phyloP scores from a whole-genome alignment of 2,113 vertebrate species.

The Steatornis caripensis region DNA sequence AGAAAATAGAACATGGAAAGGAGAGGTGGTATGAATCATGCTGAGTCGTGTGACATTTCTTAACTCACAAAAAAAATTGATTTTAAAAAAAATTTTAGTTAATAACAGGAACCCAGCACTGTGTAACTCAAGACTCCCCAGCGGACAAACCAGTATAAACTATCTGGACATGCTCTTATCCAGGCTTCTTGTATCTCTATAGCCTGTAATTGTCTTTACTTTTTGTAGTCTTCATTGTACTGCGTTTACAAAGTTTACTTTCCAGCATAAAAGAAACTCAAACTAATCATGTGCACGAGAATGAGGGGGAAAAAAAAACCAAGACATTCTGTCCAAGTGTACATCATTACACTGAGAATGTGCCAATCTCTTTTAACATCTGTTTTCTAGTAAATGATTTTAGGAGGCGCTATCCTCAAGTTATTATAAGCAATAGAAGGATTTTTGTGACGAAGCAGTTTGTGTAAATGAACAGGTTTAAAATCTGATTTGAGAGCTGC shows the following conservation, averaged over 20 bases:
- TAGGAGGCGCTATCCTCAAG: not conserved
- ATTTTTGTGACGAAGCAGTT: not conserved
- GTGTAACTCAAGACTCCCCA: not conserved
- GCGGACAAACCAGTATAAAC: not conserved
- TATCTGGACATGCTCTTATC: not conserved
- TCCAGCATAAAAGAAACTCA: not conserved
- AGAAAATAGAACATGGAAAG: not conserved
- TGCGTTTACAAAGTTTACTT: not conserved
- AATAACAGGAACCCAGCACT: not conserved
- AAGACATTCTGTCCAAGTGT: not conserved
- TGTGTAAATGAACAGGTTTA: not conserved
- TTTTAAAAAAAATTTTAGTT: not conserved
- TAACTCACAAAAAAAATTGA: not conserved
- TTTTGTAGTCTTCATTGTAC: not conserved
- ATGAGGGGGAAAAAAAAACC: not conserved
- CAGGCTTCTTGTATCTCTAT: not conserved
- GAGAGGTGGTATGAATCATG: not conserved
- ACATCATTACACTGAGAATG: not conserved
- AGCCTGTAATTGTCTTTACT: not conserved
- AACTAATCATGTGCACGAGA: not conserved
- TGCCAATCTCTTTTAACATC: not conserved
- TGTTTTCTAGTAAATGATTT: not conserved
- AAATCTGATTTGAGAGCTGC: not conserved
- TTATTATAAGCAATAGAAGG: not conserved
- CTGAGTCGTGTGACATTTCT: not conserved